These are phyloP conservation scores for Caenorhabditis remanei DNA, from an alignment of 1,140 invertebrate species.

Conservation along the genomic window DNA sequence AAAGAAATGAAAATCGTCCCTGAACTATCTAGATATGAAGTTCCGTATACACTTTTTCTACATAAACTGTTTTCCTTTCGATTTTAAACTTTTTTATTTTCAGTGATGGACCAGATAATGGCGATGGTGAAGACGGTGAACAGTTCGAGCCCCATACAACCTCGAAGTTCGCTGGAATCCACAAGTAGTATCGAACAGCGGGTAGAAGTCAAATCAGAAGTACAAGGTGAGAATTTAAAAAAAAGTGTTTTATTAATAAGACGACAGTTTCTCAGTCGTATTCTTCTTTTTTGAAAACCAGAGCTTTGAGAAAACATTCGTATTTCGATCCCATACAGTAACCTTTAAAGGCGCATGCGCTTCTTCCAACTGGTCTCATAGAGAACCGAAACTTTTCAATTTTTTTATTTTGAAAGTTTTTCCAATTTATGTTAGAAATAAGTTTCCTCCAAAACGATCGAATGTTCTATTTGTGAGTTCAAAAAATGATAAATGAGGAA, in stretches of 20 bases:
- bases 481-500: too few relatives aligned
- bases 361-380: too few relatives aligned
- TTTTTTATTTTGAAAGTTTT: too few relatives aligned
- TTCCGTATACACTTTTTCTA: not conserved
- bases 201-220: slow-evolving; percentile 40
- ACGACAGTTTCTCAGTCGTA: too few relatives aligned
- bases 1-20: not conserved
- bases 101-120: slow-evolving; percentile 42
- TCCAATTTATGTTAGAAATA: too few relatives aligned
- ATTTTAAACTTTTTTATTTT: not conserved
- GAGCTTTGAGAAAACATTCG: not conserved
- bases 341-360: too few relatives aligned
- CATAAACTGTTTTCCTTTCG: not conserved
- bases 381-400: too few relatives aligned
- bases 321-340: too few relatives aligned
- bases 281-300: too few relatives aligned
- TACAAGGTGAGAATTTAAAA: not conserved
- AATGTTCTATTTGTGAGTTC: too few relatives aligned
- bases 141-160: not conserved
- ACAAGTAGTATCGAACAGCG: not conserved
- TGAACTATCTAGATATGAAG: not conserved
- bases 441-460: too few relatives aligned
- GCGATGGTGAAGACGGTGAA: slow-evolving; percentile 28
- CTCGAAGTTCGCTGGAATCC: not conserved
- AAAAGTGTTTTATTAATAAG: not conserved